phyloP scores from a whole-genome alignment of 2,888 invertebrate species.

The Eupithecia subfuscata region DNA sequence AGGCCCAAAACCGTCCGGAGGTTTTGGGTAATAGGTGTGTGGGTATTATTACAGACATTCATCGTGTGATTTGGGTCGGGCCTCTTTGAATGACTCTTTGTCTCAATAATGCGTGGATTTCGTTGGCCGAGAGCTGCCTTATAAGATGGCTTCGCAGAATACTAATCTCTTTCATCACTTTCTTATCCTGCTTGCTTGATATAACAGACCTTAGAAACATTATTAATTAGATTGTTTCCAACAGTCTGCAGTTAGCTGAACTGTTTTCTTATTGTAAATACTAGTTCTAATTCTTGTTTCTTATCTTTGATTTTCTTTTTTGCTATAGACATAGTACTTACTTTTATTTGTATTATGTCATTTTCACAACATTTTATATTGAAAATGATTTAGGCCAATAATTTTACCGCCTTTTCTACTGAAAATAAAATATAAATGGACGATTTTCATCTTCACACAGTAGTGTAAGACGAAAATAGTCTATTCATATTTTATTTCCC shows the following conservation, averaged over 20 bases:
- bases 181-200: constrained; percentile 41
- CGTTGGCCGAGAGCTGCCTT: constrained; percentile 40
- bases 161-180: constrained; percentile 40
- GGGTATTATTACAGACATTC: constrained; percentile 39
- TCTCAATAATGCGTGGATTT: constrained; percentile 45
- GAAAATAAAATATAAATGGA: no score
- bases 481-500: background rate
- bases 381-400: background rate
- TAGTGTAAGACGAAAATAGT: background rate
- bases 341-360: no score
- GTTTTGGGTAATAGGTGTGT: constrained; percentile 6
- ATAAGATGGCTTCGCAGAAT: constrained; percentile 41
- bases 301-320: background rate
- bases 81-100: constrained; percentile 46
- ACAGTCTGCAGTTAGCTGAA: no score
- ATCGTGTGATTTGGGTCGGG: constrained; percentile 47
- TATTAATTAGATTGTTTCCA: background rate
- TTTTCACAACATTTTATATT: no score
- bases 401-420: background rate
- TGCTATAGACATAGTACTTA: no score
- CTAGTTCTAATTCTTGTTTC: background rate
- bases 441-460: no score
- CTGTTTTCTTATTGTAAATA: background rate
- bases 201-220: constrained; percentile 38
- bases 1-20: background rate